These are phyloP conservation scores for Mirza zaza DNA, from an alignment of 2,113 vertebrate genomes.

Conservation along the genomic window DNA sequence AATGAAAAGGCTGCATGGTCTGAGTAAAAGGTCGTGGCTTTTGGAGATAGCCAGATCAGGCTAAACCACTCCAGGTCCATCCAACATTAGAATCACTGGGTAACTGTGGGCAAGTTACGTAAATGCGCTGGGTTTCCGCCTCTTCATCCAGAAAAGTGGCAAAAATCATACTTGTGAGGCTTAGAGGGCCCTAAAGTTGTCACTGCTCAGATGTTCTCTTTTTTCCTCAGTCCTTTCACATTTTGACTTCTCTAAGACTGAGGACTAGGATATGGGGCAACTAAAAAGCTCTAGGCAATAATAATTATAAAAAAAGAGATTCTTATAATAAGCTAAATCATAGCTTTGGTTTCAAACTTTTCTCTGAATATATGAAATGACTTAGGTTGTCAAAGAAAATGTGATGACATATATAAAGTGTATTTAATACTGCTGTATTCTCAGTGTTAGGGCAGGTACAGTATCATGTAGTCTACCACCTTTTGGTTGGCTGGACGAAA, in stretches of 20 bases:
- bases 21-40: conserved; percentile 31
- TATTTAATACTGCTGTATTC: neutral
- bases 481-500: neutral
- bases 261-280: neutral
- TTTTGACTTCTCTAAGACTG: neutral
- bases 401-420: neutral
- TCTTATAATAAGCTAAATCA: neutral
- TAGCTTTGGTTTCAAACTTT: neutral
- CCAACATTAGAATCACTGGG: neutral
- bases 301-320: neutral
- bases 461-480: neutral
- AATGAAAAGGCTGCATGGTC: conserved; percentile 2
- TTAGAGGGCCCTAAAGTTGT: too few relatives aligned
- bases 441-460: neutral
- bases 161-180: neutral
- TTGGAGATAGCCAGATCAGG: neutral
- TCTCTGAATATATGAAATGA: neutral
- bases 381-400: neutral
- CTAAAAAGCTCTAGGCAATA: neutral
- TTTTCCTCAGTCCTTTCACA: neutral
- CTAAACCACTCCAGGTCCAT: neutral
- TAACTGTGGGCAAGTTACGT: neutral
- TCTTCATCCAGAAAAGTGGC: neutral
- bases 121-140: neutral
- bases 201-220: neutral